Evolutionary conservation across 2,888 invertebrate species (phyloP), one percentile per base, ranked within the genome.

Genomic region (Ophonus ardosiacus): DNA sequence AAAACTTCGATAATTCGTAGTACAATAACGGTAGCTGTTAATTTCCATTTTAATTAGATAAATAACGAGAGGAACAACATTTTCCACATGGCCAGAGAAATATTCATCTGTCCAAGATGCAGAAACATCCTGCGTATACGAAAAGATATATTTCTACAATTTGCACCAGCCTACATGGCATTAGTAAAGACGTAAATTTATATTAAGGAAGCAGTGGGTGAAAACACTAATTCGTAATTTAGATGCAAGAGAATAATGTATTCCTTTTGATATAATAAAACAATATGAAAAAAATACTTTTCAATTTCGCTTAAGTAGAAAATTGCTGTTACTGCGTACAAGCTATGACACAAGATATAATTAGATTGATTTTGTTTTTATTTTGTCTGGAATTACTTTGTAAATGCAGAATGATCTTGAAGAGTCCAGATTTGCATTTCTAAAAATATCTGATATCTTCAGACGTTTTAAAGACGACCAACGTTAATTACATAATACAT

Each of bases 141-240:
- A 76, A 76, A 51, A 76, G 15, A 1, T 18, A 71, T 40, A 63
- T 51, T 74, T 71, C 0, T 8, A 61, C 38, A 68, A 57, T 78
- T 78, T 31, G 31, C 31, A 57, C 6, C 76, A 24, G 24, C 78
- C 78, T 57, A 78, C 78, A 1, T 78, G 15, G n/a, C 56, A 76
- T 76, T 76, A 76, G 51, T 51, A 78, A 78, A 78, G 78, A 57
- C 78, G 78, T 78, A 57, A 78, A 78, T 78, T 78, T 57, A 7
- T 57, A n/a, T 76, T 24, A 40, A 78, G 78, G 57, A 78, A 78
- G 56, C 56, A 17, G 78, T 78, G 31, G 78, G 78, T 43, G 71
- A 74, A 68, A 40, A 68, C 51, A n/a, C 10, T 76, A 17, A 78
- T 74, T 74, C 43, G 71, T 74, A 40, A 74, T 74, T 15, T 43